Conservation (phyloP, 92 coral and sea anemone species). For the Parazoanthus atlanticus region DNA sequence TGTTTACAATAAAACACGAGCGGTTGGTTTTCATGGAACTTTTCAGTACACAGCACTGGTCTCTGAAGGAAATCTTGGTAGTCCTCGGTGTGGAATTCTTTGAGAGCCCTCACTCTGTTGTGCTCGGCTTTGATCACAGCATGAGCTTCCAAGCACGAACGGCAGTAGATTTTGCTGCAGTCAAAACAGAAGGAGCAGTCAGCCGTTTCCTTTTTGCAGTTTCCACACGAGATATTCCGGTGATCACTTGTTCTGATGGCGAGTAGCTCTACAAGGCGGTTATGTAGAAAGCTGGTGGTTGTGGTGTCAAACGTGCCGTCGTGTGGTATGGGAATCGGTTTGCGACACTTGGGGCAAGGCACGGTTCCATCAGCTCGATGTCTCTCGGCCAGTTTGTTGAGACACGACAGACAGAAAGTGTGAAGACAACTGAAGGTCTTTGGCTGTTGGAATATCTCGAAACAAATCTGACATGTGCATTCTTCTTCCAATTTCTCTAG, state of each 20-base stretch:
- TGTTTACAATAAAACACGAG: too few species aligned
- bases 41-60: too few species aligned
- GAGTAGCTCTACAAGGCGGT: constrained; percentile 18
- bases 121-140: constrained; percentile 4
- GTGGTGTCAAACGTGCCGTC: constrained; percentile 17
- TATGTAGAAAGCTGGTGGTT: constrained; percentile 11
- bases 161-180: constrained; percentile 8
- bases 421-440: constrained; percentile 22
- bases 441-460: constrained; percentile 18
- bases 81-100: constrained; percentile 11
- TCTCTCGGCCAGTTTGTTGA: constrained; percentile 36
- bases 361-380: constrained; percentile 17
- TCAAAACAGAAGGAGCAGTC: constrained; percentile 35
- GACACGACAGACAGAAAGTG: constrained; percentile 37
- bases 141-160: background rate
- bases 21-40: too few species aligned
- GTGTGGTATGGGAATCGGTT: constrained; percentile 7
- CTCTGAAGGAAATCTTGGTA: constrained; percentile 25
- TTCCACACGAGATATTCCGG: background rate
- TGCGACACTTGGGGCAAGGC: constrained; percentile 31
- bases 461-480: constrained; percentile 17
- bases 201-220: constrained; percentile 19
- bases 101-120: constrained; percentile 21
- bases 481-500: background rate
- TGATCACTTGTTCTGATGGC: constrained; percentile 17